Base-by-base conservation (phyloP, 2,797 vertebrate genomes). In the Garrulus glandarius region DNA sequence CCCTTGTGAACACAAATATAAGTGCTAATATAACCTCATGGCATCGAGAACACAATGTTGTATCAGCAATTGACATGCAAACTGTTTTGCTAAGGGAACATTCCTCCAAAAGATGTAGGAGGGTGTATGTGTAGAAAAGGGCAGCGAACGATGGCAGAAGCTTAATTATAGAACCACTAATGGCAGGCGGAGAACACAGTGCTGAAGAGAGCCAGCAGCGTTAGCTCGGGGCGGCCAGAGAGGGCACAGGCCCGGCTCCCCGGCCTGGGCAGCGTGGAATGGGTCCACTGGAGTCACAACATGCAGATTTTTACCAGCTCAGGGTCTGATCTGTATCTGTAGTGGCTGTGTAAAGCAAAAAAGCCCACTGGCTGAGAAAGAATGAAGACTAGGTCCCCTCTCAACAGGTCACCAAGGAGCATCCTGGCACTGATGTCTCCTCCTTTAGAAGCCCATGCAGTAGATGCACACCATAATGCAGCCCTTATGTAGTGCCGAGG, bases 1-100 rank as follows among this genome's bases (percentile, higher is more conserved):
- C 92, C 92, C 87, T 89, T n/a, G 57, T 63, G 93, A 96, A 97
- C 93, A 78, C 94, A 95, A 94, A 90, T 89, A 52, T 76, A 90
- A 90, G 87, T 82, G 85, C 82, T 88, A 87, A 94, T 89, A 67
- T 88, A 91, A 97, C 95, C 95, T 93, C 95, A 92, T 96, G 86
- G 92, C 92, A 96, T 55, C 47, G 27, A 91, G 87, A 92, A 88
- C 89, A 86, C 89, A 78, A 86, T 93, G 91, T 87, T 93, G 93
- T 91, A 93, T 76, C 95, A 94, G 94, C 94, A 93, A 93, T 91
- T 93, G 92, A 92, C 94, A 75, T 56, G 91, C 95, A 95, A 96
- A 96, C 95, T 95, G 93, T 93, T 97, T 95, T 94, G 94, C 93
- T 95, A 94, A 76, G 89, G 93, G 93, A 95, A 94, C 89, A 84